Conservation (phyloP, 2,888 invertebrate genomes). For the Folsomia candida region DNA sequence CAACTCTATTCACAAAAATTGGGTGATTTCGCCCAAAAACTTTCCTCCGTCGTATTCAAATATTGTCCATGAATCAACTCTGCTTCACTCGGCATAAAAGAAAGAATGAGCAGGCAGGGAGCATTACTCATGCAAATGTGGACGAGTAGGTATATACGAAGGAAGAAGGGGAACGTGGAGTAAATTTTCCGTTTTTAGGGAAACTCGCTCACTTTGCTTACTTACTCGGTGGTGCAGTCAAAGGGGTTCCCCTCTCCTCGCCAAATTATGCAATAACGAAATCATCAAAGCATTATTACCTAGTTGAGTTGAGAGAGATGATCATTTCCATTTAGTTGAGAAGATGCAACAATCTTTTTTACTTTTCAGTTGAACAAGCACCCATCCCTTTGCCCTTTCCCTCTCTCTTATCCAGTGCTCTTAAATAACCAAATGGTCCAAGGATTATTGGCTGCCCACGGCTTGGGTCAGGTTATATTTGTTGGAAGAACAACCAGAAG, state of each 20-base stretch:
- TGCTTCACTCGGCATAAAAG: background rate
- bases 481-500: background rate
- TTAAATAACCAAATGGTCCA: background rate
- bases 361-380: background rate
- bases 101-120: too few species aligned
- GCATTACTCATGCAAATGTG: background rate
- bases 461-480: background rate
- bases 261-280: background rate
- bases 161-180: background rate
- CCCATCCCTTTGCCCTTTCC: too few species aligned
- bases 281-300: background rate
- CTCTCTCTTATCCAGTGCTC: background rate
- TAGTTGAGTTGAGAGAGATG: background rate
- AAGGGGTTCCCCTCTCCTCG: background rate
- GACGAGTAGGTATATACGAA: background rate
- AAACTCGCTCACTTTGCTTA: background rate
- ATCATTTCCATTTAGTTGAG: background rate
- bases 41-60: background rate
- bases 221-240: background rate
- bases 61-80: background rate
- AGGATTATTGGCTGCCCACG: too few species aligned
- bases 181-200: background rate
- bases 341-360: background rate
- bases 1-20: background rate
- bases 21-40: background rate